Percentiles rank a stretch among this genome's conserved stretches.
These are phyloP conservation scores for Riparia riparia DNA, from an alignment of 2,113 vertebrate species.

Conservation along the genomic window DNA sequence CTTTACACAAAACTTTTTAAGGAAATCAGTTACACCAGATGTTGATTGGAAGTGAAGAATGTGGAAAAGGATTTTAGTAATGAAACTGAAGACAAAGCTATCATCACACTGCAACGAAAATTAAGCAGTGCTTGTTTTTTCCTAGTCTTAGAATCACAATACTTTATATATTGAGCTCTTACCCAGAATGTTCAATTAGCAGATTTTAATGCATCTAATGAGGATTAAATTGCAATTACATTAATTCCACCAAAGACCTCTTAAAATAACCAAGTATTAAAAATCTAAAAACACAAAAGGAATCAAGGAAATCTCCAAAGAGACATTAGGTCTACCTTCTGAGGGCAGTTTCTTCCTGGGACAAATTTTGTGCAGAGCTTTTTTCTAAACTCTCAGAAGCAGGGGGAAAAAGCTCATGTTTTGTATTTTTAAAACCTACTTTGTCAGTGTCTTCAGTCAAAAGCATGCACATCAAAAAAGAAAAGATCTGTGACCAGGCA, in stretches of 20 bases:
- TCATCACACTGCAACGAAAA: neutral
- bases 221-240: constrained; percentile 27
- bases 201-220: neutral
- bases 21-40: neutral
- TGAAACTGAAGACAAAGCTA: neutral
- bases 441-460: neutral
- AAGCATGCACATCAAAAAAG: neutral
- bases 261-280: constrained; percentile 28
- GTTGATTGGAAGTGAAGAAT: neutral
- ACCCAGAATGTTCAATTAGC: constrained; percentile 1
- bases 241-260: neutral
- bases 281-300: constrained; percentile 16
- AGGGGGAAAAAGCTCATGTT: neutral
- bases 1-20: neutral
- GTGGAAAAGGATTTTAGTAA: neutral
- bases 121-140: neutral
- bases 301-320: neutral
- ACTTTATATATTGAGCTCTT: neutral
- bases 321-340: neutral
- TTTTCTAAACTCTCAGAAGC: neutral
- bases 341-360: neutral
- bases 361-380: neutral
- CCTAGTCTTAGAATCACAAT: neutral
- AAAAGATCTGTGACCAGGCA: neutral
- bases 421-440: neutral